Conservation (phyloP, 1,140 invertebrate species). For the Tetramorium alpestre region DNA sequence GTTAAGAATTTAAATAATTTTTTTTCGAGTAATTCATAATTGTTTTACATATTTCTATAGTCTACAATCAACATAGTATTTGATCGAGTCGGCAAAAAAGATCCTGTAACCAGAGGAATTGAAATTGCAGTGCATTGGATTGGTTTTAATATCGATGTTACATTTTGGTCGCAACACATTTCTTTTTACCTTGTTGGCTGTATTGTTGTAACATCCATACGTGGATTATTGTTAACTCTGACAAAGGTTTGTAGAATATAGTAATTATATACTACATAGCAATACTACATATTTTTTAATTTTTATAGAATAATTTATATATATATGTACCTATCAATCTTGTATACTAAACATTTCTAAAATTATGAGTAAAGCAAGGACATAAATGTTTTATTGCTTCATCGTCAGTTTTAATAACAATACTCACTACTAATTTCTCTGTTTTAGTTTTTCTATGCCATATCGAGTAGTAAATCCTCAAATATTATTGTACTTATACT, state of each 20-base stretch:
- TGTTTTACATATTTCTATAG: conserved; percentile 86
- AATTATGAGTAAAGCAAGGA: conserved; percentile 10
- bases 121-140: conserved; percentile 99
- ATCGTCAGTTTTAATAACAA: conserved; percentile 53
- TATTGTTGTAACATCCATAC: conserved; percentile 98
- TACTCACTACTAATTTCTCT: conserved; percentile 66
- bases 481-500: conserved; percentile 99
- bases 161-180: conserved; percentile 99
- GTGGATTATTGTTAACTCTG: conserved; percentile 97
- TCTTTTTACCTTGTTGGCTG: conserved; percentile 99
- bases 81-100: conserved; percentile 99
- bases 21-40: conserved; percentile 44
- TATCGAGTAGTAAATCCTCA: conserved; percentile 99
- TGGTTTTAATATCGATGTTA: conserved; percentile 98
- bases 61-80: conserved; percentile 99
- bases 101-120: conserved; percentile 98
- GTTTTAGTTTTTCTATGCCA: conserved; percentile 99
- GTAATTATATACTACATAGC: neutral
- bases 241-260: conserved; percentile 92
- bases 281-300: conserved; percentile 25
- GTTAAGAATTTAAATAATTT: conserved; percentile 9
- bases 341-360: neutral
- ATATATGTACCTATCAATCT: conserved; percentile 42
- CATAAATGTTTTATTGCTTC: neutral
- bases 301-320: conserved; percentile 29